Evolutionary conservation across 2,113 vertebrate species (phyloP).

Genomic region (Ptilorrhoa leucosticta): DNA sequence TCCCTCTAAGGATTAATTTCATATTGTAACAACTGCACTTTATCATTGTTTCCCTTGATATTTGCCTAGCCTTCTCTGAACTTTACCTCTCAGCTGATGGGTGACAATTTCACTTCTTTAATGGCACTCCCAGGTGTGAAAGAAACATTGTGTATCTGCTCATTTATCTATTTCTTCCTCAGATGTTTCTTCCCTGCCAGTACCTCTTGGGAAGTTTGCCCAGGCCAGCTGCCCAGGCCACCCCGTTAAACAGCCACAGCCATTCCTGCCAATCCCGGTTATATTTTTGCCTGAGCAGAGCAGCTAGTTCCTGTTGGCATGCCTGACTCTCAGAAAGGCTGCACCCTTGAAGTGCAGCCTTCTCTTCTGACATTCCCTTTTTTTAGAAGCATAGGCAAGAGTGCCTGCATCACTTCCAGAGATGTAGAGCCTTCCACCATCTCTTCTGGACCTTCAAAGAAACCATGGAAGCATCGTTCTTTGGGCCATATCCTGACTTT

Average conservation of each 20-base stretch:
- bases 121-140: neutral
- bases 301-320: neutral
- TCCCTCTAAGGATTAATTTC: slow-evolving; percentile 16
- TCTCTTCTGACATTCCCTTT: neutral
- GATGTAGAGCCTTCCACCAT: neutral
- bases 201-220: neutral
- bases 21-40: neutral
- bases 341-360: neutral
- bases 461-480: neutral
- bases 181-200: neutral
- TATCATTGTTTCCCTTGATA: neutral
- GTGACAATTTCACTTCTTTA: neutral
- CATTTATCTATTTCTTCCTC: neutral
- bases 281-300: neutral
- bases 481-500: neutral
- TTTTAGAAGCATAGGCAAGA: neutral
- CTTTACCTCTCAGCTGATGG: neutral
- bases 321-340: neutral
- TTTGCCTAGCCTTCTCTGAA: neutral
- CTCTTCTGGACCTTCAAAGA: neutral
- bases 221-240: neutral
- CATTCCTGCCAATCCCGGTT: fast-evolving
- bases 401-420: neutral
- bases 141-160: neutral
- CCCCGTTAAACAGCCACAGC: neutral